These are phyloP conservation scores for Drosophila basisetae DNA, from an alignment of 2,888 invertebrate species.

Conservation along the genomic window DNA sequence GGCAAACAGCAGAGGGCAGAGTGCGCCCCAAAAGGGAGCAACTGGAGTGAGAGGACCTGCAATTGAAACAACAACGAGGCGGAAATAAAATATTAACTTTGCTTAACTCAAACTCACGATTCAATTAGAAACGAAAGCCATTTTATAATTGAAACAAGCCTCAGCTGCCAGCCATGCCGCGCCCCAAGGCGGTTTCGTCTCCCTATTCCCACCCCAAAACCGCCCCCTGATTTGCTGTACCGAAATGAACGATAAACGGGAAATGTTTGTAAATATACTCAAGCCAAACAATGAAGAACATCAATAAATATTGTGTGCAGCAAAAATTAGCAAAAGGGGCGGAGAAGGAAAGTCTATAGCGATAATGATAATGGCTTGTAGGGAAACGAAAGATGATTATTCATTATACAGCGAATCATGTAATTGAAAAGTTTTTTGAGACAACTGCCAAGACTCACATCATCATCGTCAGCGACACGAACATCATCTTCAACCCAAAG, in stretches of 20 bases:
- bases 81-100: constrained; percentile 76
- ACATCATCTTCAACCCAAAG: constrained; percentile 30
- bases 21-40: constrained; percentile 19
- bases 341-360: constrained; percentile 8
- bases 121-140: constrained; percentile 82
- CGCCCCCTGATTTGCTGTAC: constrained; percentile 22
- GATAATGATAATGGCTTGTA: constrained; percentile 45
- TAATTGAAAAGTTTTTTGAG: constrained; percentile 72
- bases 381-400: constrained; percentile 41
- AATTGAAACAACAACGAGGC: constrained; percentile 63
- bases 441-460: constrained; percentile 33
- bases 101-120: constrained; percentile 68
- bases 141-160: constrained; percentile 80
- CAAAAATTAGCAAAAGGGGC: constrained; percentile 16
- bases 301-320: constrained; percentile 62
- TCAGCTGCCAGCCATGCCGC: constrained; percentile 24
- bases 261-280: constrained; percentile 35
- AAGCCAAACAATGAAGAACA: constrained; percentile 52
- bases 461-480: constrained; percentile 14
- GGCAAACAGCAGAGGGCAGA: constrained; percentile 48
- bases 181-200: constrained; percentile 8
- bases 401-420: constrained; percentile 52
- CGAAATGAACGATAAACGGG: constrained; percentile 17
- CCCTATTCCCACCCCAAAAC: background rate
- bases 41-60: constrained; percentile 19